Evolutionary conservation across 30 jellyfish, hydroid and myxozoan species (phyloP), one percentile per base, ranked within the genome.

Genomic region (Aurelia sp.): DNA sequence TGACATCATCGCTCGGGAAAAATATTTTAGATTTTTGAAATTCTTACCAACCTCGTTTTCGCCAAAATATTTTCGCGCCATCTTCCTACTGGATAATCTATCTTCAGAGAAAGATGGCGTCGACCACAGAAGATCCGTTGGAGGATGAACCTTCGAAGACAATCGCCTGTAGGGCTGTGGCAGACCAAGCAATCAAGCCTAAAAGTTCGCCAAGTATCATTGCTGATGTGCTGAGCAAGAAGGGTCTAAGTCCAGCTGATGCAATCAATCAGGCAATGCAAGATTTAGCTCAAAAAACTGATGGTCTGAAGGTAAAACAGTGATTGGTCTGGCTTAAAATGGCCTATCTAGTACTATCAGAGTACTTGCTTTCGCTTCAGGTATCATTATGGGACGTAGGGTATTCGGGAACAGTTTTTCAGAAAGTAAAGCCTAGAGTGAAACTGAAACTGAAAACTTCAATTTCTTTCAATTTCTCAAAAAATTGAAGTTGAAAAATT

Each of bases 191-290:
- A 60, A 17, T 62, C 27, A 12, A 19, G 70, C 66, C 51, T 16
- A 81, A 81, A 18, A 40, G 84, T 41, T 70, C 91, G 20, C 85
- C 85, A 31, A 81, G 91, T 47, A 81, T 70, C 47, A 78, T 70
- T 67, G 91, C 91, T 27, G 91, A 81, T 52, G 91, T 81, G 11
- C 50, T 81, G 71, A 69, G 91, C 77, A 81, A 66, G 70, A 81
- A 81, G 60, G 91, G 80, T 0, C 85, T 67, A 21, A 68, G 50
- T 37, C 19, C 84, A 19, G 70, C 91, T 20, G 69, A 62, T 35
- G 55, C 91, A 3, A 63, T 81, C 15, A 81, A 71, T 69, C 80
- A 81, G 61, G 91, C 91, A 69, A 81, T 81, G 91, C 69, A 81
- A 31, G 91, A 69, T 21, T 78, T 81, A 78, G 70, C 91, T 17